These are phyloP conservation scores for Vireo griseus DNA, from an alignment of 2,797 vertebrate species.

Conservation along the genomic window DNA sequence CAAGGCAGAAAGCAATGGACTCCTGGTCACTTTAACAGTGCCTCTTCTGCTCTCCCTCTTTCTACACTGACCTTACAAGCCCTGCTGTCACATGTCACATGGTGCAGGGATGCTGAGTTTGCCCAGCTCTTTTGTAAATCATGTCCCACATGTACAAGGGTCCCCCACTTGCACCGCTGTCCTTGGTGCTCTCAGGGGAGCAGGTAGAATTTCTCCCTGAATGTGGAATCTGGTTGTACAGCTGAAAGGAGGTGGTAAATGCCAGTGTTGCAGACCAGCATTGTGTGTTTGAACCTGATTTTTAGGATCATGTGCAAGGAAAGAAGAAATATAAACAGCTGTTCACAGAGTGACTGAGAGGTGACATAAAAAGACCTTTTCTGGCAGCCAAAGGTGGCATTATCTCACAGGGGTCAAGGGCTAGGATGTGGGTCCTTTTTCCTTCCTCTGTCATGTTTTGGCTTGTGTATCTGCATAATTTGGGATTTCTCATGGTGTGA, in stretches of 20 bases:
- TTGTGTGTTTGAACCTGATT: not conserved
- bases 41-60: not conserved
- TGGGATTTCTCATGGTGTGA: not conserved
- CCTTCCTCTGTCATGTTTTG: not conserved
- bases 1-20: not conserved
- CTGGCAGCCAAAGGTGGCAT: not conserved
- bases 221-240: not conserved
- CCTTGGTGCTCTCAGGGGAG: not conserved
- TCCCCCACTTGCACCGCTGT: not conserved
- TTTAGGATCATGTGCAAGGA: not conserved
- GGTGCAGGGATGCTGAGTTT: not conserved
- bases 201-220: not conserved
- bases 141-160: fast-evolving
- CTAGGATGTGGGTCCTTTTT: not conserved
- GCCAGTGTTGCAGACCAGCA: not conserved
- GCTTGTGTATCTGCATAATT: not conserved
- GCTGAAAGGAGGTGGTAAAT: not conserved
- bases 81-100: fast-evolving
- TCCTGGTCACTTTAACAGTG: not conserved
- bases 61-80: not conserved
- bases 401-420: not conserved
- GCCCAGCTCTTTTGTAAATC: not conserved
- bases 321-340: not conserved
- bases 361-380: not conserved
- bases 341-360: not conserved